Evolutionary conservation across 2,888 invertebrate species (phyloP), one percentile per base, ranked within the genome.

Genomic region (Pterostichus niger): DNA sequence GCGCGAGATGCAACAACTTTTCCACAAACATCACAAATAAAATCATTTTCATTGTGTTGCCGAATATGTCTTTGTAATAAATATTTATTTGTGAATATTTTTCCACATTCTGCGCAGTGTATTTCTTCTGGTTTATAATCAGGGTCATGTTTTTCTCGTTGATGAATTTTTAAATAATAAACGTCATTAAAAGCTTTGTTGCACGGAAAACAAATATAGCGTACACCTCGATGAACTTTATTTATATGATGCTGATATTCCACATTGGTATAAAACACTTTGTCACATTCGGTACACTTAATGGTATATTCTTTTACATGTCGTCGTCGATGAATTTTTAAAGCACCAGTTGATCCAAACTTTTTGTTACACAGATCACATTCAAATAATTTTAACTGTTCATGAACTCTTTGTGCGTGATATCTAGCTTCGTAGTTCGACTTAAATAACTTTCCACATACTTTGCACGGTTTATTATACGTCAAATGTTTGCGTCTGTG

Each of bases 361-460:
- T 91, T 91, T 85, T 90, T 91, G 81, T 87, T 88, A 80, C 91
- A 91, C 4, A 91, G 90, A 0, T 90, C 88, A 68, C 91, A 91
- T 83, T 91, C 91, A 0, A 13, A 73, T 73, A 9, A n/a, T 11
- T 24, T 11, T 17, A 64, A 2, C 3, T 40, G 11, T 91, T 40
- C 90, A 91, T 77, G 91, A 91, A 86, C 91, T 91, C 90, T 85
- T 56, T 91, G 87, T 0, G 90, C 86, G 80, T 91, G 91, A 80
- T 90, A 90, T 0, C 89, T 87, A 90, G 91, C 90, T 75, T 91
- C 91, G 0, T 90, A 90, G 52, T 91, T 90, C 0, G 90, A 85
- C 0, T 90, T 90, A 56, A 91, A 91, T 0, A 90, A 85, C 84
- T 91, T 91, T 0, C 89, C 90, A 75, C 91, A 92, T 61, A 90